phyloP scores from a whole-genome alignment of 2,797 vertebrate species.

The Karalla daura region DNA sequence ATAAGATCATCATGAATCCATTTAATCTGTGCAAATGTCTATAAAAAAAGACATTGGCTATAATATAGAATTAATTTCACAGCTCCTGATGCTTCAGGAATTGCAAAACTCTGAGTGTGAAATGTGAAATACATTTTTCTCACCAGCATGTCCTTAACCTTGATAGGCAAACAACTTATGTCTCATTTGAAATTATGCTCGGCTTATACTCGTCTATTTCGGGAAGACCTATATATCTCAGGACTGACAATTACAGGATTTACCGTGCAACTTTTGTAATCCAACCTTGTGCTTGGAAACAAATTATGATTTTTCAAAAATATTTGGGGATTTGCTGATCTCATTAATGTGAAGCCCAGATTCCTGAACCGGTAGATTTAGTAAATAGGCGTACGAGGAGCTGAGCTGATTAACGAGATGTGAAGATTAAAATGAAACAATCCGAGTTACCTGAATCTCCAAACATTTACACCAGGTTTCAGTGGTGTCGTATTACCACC shows the following conservation, averaged over 20 bases:
- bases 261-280: background rate
- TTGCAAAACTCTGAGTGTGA: conserved; percentile 17
- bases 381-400: conserved; percentile 1
- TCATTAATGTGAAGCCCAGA: conserved; percentile 7
- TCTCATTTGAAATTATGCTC: conserved; percentile 28
- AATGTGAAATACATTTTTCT: conserved; percentile 46
- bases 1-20: conserved; percentile 16
- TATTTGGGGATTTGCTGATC: conserved; percentile 23
- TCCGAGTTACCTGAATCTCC: background rate
- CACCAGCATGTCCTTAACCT: conserved; percentile 2
- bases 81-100: conserved; percentile 20
- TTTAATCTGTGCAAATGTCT: conserved; percentile 27
- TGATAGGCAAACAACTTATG: conserved; percentile 12
- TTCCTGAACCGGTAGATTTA: conserved; percentile 19
- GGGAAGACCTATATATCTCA: background rate
- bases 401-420: conserved; percentile 25
- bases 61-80: no score
- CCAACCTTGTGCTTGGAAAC: background rate
- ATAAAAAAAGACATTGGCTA: conserved; percentile 31
- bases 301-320: background rate
- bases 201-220: conserved; percentile 5
- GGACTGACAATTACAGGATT: background rate
- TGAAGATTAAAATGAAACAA: conserved; percentile 14
- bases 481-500: background rate
- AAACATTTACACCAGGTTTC: conserved; percentile 5